A percentile compares a stretch with the other conserved stretches of the same genome.
These are phyloP conservation scores for Hippocampus mohnikei DNA, from an alignment of 2,113 vertebrate genomes.

Conservation along the genomic window DNA sequence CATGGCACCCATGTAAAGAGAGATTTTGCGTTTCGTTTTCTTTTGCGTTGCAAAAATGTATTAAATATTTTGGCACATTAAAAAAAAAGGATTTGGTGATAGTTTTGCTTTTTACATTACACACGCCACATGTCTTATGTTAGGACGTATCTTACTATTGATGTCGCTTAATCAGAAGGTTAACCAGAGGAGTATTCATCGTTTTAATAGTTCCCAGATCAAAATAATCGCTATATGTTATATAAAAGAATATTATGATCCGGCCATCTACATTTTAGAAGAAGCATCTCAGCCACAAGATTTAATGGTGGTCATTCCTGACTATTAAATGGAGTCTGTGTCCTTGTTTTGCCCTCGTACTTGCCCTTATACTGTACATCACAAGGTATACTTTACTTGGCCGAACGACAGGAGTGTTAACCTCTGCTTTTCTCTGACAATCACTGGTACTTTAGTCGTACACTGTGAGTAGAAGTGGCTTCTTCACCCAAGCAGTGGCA, in stretches of 20 bases:
- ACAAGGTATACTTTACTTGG: neutral
- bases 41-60: neutral
- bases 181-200: neutral
- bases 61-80: neutral
- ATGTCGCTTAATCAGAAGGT: neutral
- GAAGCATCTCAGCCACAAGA: conserved; percentile 3
- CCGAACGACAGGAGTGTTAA: neutral
- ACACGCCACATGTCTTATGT: neutral
- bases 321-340: neutral
- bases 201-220: neutral
- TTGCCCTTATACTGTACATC: neutral
- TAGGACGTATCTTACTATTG: neutral
- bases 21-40: neutral
- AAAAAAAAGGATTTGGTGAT: neutral
- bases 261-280: neutral
- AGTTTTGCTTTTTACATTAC: neutral
- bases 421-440: neutral
- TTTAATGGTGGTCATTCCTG: conserved; percentile 30
- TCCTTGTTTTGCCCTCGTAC: too few species aligned
- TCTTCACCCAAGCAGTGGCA: neutral
- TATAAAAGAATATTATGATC: neutral
- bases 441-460: conserved; percentile 4
- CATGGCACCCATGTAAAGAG: neutral
- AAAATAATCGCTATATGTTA: neutral
- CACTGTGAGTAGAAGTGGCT: conserved; percentile 23